Evolutionary conservation across 2,113 vertebrate genomes (phyloP).

Genomic region (Typhlomys cinereus): DNA sequence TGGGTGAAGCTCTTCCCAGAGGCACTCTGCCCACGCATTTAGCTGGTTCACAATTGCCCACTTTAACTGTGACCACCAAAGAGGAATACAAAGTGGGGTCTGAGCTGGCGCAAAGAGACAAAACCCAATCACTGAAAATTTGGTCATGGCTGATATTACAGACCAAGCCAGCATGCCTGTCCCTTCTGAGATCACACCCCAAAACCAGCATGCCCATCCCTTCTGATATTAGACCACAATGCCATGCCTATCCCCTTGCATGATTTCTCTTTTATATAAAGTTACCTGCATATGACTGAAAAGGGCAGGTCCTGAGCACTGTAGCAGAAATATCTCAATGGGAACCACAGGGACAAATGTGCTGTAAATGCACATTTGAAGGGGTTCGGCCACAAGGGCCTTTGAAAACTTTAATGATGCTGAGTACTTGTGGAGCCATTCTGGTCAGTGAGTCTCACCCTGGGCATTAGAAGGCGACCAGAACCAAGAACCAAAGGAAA

Average conservation of each 20-base stretch:
- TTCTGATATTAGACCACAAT: no score
- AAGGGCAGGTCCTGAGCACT: not conserved
- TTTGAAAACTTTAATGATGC: slow-evolving; percentile 15
- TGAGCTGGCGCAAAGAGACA: not conserved
- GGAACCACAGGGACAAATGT: not conserved
- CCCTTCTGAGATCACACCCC: not conserved
- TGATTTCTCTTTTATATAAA: not conserved
- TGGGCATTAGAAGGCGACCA: not conserved
- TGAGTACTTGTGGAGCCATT: not conserved
- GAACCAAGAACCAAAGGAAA: not conserved
- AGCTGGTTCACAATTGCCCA: not conserved
- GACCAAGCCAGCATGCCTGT: not conserved
- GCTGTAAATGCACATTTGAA: not conserved
- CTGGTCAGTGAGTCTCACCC: not conserved
- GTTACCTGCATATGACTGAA: not conserved
- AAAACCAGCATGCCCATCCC: no score
- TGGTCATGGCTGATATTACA: not conserved
- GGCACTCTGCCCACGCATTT: not conserved
- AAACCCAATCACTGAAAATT: not conserved
- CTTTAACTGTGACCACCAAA: not conserved
- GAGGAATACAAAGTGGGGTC: not conserved
- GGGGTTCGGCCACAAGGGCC: not conserved
- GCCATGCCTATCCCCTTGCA: no score
- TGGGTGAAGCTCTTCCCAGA: not conserved
- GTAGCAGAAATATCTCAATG: not conserved